Percentiles rank a stretch among this genome's conserved stretches.
These are phyloP conservation scores for Drosophila niveifrons DNA, from an alignment of 2,888 invertebrate genomes.

Conservation along the genomic window DNA sequence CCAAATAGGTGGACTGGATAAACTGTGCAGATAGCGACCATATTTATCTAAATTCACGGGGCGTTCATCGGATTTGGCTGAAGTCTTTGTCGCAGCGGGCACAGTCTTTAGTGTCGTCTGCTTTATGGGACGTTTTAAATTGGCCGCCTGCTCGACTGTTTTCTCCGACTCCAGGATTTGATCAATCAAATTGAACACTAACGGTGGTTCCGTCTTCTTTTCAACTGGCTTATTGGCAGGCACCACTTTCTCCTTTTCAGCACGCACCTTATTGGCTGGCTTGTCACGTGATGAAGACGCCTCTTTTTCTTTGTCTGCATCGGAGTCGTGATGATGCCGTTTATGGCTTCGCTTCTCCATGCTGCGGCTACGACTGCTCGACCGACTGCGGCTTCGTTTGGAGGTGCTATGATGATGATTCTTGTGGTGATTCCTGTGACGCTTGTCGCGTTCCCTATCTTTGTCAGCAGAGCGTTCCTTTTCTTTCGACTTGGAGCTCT, in stretches of 20 bases:
- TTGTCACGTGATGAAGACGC: slow-evolving; percentile 35
- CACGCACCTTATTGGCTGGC: slow-evolving; percentile 30
- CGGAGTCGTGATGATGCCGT: slow-evolving; percentile 61
- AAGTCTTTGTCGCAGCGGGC: slow-evolving; percentile 9
- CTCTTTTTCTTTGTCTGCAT: slow-evolving; percentile 57
- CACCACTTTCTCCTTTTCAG: slow-evolving; percentile 35
- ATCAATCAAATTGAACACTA: slow-evolving; percentile 82
- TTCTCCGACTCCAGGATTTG: slow-evolving; percentile 85
- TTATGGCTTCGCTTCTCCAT: slow-evolving; percentile 77
- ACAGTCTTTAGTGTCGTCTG: slow-evolving; percentile 32
- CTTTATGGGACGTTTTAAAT: slow-evolving; percentile 66
- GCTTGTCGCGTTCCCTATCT: slow-evolving; percentile 66
- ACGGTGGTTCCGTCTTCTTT: slow-evolving; percentile 51
- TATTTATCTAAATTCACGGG: slow-evolving; percentile 49
- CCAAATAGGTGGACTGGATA: slow-evolving; percentile 72
- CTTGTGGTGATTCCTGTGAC: slow-evolving; percentile 78
- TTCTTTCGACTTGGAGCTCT: slow-evolving; percentile 34
- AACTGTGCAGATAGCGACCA: slow-evolving; percentile 71
- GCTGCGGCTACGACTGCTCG: slow-evolving; percentile 82
- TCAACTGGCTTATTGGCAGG: slow-evolving; percentile 49
- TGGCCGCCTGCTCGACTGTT: slow-evolving; percentile 84
- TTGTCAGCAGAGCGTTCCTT: slow-evolving; percentile 66
- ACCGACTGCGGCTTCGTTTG: slow-evolving; percentile 81
- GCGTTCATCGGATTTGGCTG: slow-evolving; percentile 12
- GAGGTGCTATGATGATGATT: slow-evolving; percentile 75